A percentile compares a stretch with the other conserved stretches of the same genome.
Conservation (phyloP, 1,140 invertebrate species). For the Cotesia glomerata region DNA sequence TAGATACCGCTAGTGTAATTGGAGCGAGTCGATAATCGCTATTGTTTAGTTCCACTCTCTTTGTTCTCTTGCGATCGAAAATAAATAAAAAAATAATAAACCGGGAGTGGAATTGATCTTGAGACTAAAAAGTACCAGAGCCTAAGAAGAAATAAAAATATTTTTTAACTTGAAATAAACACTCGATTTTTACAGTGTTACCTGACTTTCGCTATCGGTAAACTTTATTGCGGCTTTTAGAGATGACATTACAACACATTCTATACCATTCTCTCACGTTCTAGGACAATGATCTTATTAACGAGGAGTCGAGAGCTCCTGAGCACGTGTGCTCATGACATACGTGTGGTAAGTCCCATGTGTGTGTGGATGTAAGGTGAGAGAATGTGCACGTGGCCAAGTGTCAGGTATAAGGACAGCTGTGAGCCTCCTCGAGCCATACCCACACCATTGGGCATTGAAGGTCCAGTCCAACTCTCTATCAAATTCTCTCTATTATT, state of each 20-base stretch:
- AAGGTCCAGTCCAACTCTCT: neutral
- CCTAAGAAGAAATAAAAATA: neutral
- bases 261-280: neutral
- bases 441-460: neutral
- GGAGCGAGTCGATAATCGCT: constrained; percentile 15
- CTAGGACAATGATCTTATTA: constrained; percentile 21
- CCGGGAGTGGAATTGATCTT: neutral
- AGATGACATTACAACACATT: neutral
- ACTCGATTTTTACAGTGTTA: too few species aligned
- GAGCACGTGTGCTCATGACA: constrained; percentile 1
- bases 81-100: neutral
- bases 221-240: neutral
- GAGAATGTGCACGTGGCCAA: constrained; percentile 20
- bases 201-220: neutral
- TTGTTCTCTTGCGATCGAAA: neutral
- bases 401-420: constrained; percentile 18
- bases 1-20: neutral
- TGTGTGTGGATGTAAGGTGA: neutral
- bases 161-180: too few species aligned
- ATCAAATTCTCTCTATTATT: too few species aligned
- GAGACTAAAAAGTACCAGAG: neutral
- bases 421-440: neutral
- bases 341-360: neutral
- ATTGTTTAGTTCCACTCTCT: constrained; percentile 3
- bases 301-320: neutral